A percentile compares a stretch with the other conserved stretches of the same genome.
Conservation (phyloP, 2,113 vertebrate genomes). For the Engraulis encrasicolus region DNA sequence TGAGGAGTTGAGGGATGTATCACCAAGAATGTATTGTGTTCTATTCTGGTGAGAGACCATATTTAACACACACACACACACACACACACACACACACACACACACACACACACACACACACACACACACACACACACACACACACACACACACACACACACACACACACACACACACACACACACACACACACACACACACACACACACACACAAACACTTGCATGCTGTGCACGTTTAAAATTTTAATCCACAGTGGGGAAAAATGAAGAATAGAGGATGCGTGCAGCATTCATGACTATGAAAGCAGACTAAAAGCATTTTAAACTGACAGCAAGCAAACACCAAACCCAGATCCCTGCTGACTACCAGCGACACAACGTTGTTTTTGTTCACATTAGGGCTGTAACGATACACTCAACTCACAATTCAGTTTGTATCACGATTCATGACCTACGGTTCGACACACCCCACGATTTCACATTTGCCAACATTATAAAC, state of each 20-base stretch:
- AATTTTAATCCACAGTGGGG: neutral
- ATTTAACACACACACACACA: neutral
- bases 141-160: constrained; percentile 14
- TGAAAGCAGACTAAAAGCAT: neutral
- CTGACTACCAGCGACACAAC: neutral
- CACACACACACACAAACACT: neutral
- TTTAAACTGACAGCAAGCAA: neutral
- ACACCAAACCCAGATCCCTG: neutral
- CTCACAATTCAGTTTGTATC: too few species aligned
- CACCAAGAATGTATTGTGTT: neutral
- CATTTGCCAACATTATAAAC: too few species aligned
- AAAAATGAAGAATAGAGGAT: neutral
- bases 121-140: neutral
- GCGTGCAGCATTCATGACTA: neutral
- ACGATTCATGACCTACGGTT: too few species aligned
- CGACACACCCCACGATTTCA: too few species aligned
- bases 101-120: neutral
- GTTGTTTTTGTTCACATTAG: constrained; percentile 15
- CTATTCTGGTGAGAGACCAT: neutral
- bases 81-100: constrained; percentile 5
- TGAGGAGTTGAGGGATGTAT: neutral
- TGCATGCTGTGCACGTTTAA: neutral
- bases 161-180: constrained; percentile 1
- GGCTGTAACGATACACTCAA: too few species aligned
- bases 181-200: neutral